phyloP scores from a whole-genome alignment of 1,140 invertebrate species.

The Drosophila kohkoa region DNA sequence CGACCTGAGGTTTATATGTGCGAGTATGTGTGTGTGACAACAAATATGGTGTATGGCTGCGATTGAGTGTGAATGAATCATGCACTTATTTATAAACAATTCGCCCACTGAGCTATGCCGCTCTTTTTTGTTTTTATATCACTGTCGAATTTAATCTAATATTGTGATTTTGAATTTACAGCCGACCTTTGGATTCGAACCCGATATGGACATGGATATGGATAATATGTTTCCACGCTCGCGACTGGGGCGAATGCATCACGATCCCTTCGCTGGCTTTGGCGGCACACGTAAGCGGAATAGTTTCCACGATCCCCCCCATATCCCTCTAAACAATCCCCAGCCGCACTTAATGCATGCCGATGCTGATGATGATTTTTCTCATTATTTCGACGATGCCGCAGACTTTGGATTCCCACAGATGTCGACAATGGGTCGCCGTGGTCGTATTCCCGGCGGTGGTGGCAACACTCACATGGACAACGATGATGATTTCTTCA shows the following conservation, averaged over 20 bases:
- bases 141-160: conserved; percentile 3
- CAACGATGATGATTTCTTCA: conserved; percentile 86
- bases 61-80: conserved; percentile 56
- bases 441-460: conserved; percentile 69
- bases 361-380: conserved; percentile 72
- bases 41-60: conserved; percentile 19
- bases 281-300: conserved; percentile 86
- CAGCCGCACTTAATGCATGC: conserved; percentile 69
- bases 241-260: conserved; percentile 85
- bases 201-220: conserved; percentile 82
- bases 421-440: conserved; percentile 74
- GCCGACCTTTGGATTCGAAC: conserved; percentile 81
- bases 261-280: conserved; percentile 85
- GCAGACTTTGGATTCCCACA: conserved; percentile 83
- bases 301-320: conserved; percentile 83
- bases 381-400: conserved; percentile 85
- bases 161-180: conserved; percentile 37
- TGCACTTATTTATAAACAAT: conserved; percentile 75
- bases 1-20: neutral
- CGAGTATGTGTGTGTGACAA: conserved; percentile 7
- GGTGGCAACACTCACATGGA: conserved; percentile 61
- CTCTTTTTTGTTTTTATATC: neutral
- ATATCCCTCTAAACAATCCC: conserved; percentile 33
- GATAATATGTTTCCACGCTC: conserved; percentile 81
- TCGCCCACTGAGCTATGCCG: conserved; percentile 48